These are phyloP conservation scores for Muricea muricata DNA, from an alignment of 92 coral and sea anemone species.

Conservation along the genomic window DNA sequence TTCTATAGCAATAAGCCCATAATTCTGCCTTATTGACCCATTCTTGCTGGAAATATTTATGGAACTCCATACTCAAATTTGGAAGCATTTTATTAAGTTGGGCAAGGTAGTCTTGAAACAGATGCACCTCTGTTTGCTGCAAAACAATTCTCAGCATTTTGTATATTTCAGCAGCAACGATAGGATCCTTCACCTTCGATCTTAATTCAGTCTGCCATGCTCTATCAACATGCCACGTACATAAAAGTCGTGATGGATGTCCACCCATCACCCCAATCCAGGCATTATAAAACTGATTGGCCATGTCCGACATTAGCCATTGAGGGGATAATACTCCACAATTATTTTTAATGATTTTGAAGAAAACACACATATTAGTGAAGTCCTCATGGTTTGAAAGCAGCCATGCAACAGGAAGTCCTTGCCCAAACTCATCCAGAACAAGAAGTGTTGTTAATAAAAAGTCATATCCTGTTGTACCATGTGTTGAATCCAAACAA, in stretches of 20 bases:
- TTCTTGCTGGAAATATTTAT: conserved; percentile 3
- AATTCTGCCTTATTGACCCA: conserved; percentile 15
- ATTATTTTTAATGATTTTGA: neutral
- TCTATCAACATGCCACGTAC: conserved; percentile 70
- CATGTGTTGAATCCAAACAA: conserved; percentile 17
- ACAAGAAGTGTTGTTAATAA: neutral
- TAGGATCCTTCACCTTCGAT: conserved; percentile 18
- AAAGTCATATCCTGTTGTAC: conserved; percentile 24
- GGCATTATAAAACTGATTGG: conserved; percentile 10
- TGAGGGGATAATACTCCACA: conserved; percentile 7
- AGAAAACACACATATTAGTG: conserved; percentile 12
- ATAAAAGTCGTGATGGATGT: conserved; percentile 27
- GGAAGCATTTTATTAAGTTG: conserved; percentile 22
- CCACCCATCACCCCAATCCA: conserved; percentile 55
- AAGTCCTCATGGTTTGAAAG: neutral
- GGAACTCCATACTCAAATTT: neutral
- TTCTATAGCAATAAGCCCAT: conserved; percentile 58
- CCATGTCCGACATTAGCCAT: conserved; percentile 27
- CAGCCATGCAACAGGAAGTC: neutral
- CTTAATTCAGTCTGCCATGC: conserved; percentile 59
- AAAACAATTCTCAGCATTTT: no score
- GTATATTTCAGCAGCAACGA: conserved; percentile 46
- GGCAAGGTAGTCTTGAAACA: neutral
- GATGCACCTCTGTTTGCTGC: conserved; percentile 30
- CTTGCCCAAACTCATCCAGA: conserved; percentile 8